Conservation (phyloP, 2,797 vertebrate genomes). For the Lithobates pipiens region DNA sequence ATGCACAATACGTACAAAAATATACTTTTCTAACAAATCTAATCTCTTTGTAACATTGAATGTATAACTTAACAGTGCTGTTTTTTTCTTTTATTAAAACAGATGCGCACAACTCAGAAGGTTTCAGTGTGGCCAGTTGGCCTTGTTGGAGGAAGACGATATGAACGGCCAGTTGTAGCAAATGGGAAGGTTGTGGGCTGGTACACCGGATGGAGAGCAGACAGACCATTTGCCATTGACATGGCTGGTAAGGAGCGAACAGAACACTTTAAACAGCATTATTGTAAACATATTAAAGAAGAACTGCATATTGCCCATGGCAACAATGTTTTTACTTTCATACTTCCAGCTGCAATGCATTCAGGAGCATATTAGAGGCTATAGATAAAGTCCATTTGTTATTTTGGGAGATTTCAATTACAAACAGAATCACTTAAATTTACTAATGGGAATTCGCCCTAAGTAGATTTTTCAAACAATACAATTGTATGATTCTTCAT, state of each 20-base stretch:
- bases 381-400: too few relatives aligned
- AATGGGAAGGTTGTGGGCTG: slow-evolving; percentile 91
- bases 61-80: background rate
- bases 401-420: too few relatives aligned
- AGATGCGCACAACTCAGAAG: slow-evolving; percentile 89
- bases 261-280: too few relatives aligned
- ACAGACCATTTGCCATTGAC: slow-evolving; percentile 94
- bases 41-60: background rate
- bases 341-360: too few relatives aligned
- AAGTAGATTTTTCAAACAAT: too few relatives aligned
- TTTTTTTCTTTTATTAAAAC: slow-evolving; percentile 51
- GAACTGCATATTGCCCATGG: too few relatives aligned
- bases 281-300: too few relatives aligned
- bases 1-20: background rate
- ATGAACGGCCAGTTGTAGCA: slow-evolving; percentile 88
- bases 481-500: too few relatives aligned
- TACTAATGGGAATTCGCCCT: too few relatives aligned
- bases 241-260: slow-evolving; percentile 89
- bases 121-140: slow-evolving; percentile 93
- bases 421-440: too few relatives aligned
- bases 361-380: too few relatives aligned
- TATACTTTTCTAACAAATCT: background rate
- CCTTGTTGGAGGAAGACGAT: slow-evolving; percentile 86
- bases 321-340: too few relatives aligned
- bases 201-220: slow-evolving; percentile 98